Conservation (phyloP, 1,140 invertebrate genomes). For the Lepeophtheirus salmonis region DNA sequence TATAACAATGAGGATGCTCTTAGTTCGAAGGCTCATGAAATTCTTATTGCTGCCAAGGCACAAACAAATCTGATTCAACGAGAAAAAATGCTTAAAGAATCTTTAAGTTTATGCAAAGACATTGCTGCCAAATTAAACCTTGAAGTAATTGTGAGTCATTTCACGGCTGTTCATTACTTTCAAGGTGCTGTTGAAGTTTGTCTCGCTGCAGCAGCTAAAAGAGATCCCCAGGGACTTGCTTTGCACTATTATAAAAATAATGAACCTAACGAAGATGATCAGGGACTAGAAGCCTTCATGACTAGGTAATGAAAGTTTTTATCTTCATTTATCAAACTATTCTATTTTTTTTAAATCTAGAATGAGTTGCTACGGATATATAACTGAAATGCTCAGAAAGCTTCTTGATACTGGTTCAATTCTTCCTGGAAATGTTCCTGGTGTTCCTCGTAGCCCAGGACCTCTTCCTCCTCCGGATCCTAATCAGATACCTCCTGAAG, state of each 20-base stretch:
- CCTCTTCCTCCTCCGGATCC: slow-evolving; percentile 28
- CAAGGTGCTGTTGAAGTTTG: slow-evolving; percentile 72
- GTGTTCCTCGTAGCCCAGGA: slow-evolving; percentile 30
- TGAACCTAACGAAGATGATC: slow-evolving; percentile 49
- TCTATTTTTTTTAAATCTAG: slow-evolving; percentile 30
- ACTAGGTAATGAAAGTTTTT: slow-evolving; percentile 20
- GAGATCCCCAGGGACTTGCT: slow-evolving; percentile 71
- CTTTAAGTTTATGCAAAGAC: slow-evolving; percentile 21
- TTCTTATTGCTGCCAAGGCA: slow-evolving; percentile 21
- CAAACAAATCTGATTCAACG: slow-evolving; percentile 19
- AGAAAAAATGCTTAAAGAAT: slow-evolving; percentile 22
- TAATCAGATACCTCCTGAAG: slow-evolving; percentile 26
- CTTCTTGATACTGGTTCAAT: slow-evolving; percentile 44
- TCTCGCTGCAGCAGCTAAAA: slow-evolving; percentile 54
- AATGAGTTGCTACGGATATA: slow-evolving; percentile 70
- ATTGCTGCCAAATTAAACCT: slow-evolving; percentile 18
- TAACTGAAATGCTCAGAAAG: slow-evolving; percentile 55
- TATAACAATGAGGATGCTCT: slow-evolving; percentile 89
- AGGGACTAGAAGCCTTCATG: slow-evolving; percentile 26
- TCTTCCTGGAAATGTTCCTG: slow-evolving; percentile 29
- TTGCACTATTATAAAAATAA: slow-evolving; percentile 69
- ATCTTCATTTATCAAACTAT: no score
- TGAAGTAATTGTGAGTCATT: slow-evolving; percentile 7
- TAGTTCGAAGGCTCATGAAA: slow-evolving; percentile 53
- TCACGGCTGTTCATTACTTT: slow-evolving; percentile 38